Evolutionary conservation across 2,888 invertebrate genomes (phyloP).

Genomic region (Nephrotoma guestfalica): DNA sequence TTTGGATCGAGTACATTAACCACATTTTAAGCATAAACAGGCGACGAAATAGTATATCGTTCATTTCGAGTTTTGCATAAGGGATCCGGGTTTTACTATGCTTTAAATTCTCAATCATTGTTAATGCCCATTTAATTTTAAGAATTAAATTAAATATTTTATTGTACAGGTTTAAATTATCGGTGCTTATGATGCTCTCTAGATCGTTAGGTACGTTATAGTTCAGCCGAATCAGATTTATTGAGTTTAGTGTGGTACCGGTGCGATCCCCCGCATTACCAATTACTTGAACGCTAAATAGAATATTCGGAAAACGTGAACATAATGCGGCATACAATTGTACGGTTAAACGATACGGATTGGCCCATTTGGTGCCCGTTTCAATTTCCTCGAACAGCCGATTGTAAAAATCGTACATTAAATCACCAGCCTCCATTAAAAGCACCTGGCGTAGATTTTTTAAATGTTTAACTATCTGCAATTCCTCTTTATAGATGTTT

Average conservation of each 20-base stretch:
- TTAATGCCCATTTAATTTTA: constrained; percentile 39
- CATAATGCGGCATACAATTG: constrained; percentile 33
- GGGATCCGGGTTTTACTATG: constrained; percentile 22
- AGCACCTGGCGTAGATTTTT: constrained; percentile 35
- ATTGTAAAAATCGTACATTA: constrained; percentile 36
- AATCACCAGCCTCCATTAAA: constrained; percentile 37
- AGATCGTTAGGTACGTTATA: constrained; percentile 22
- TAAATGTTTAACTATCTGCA: constrained; percentile 32
- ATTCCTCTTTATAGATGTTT: constrained; percentile 33
- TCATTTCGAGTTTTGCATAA: constrained; percentile 21
- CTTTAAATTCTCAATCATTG: constrained; percentile 34
- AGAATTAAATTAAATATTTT: constrained; percentile 36
- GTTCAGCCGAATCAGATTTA: constrained; percentile 21
- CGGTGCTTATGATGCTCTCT: constrained; percentile 20
- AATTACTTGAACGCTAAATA: constrained; percentile 21
- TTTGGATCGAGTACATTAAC: constrained; percentile 37
- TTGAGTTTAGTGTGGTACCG: constrained; percentile 21
- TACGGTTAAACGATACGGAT: constrained; percentile 30
- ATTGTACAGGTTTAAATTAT: constrained; percentile 24
- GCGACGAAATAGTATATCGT: constrained; percentile 28
- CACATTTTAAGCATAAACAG: constrained; percentile 39
- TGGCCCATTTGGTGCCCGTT: constrained; percentile 31
- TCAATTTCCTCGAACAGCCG: constrained; percentile 37
- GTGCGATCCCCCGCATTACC: constrained; percentile 18
- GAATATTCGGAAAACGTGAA: constrained; percentile 28